Conservation (phyloP, 1,140 invertebrate species). For the Neoseiulus cucumeris region DNA sequence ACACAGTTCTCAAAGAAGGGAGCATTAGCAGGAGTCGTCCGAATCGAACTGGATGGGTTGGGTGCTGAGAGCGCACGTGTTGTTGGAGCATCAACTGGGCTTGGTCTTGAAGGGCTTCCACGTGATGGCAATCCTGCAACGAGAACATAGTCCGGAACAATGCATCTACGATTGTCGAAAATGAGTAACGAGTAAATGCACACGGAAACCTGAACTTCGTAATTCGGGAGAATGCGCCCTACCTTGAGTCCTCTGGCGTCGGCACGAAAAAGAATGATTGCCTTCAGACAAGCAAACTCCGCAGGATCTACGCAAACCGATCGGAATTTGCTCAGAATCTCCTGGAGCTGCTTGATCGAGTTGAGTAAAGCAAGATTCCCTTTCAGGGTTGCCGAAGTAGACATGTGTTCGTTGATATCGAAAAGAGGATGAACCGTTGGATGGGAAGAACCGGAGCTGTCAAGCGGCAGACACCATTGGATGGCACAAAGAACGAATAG, state of each 20-base stretch:
- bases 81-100: conserved; percentile 87
- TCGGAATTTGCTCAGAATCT: conserved; percentile 65
- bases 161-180: neutral
- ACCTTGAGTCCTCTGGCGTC: conserved; percentile 23
- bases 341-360: conserved; percentile 49
- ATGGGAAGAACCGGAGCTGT: conserved; percentile 56
- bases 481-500: conserved; percentile 86
- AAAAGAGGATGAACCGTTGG: conserved; percentile 30
- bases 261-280: conserved; percentile 83
- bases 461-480: conserved; percentile 85
- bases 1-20: conserved; percentile 56
- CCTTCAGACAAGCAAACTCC: conserved; percentile 94
- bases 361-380: conserved; percentile 28
- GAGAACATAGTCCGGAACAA: neutral
- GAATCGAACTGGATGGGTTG: conserved; percentile 59
- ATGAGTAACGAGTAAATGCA: neutral
- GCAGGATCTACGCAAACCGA: conserved; percentile 74
- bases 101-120: conserved; percentile 92
- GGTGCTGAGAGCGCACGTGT: conserved; percentile 60
- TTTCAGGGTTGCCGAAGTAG: conserved; percentile 29
- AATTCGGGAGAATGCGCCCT: neutral
- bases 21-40: conserved; percentile 71
- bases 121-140: conserved; percentile 40
- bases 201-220: too few species aligned
- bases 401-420: conserved; percentile 14